phyloP scores from a whole-genome alignment of 2,113 vertebrate genomes.

The Psittacara wagleri region DNA sequence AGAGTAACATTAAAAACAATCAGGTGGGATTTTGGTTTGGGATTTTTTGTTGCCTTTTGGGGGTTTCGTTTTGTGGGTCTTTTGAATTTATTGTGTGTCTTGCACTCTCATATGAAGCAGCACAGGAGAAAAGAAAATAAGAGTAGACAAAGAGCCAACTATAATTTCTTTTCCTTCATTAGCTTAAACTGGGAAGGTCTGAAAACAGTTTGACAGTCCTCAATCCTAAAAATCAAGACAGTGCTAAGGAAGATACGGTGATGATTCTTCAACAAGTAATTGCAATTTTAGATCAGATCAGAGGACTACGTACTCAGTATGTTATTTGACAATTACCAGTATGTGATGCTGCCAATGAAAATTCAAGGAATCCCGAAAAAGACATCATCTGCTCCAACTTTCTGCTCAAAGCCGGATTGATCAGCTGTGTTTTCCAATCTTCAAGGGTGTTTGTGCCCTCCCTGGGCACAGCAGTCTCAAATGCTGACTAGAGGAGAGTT shows the following conservation, averaged over 20 bases:
- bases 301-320: not conserved
- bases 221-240: not conserved
- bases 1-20: not conserved
- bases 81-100: not conserved
- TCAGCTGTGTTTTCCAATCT: not conserved
- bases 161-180: not conserved
- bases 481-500: not conserved
- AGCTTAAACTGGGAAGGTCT: not conserved
- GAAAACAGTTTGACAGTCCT: not conserved
- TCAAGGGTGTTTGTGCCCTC: not conserved
- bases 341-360: not conserved
- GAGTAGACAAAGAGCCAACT: not conserved
- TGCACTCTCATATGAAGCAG: not conserved
- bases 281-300: not conserved
- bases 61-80: not conserved
- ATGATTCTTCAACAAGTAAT: not conserved
- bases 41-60: not conserved
- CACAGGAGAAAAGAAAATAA: not conserved
- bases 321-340: not conserved
- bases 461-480: not conserved
- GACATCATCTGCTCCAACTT: not conserved
- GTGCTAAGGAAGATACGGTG: not conserved
- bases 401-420: not conserved
- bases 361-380: not conserved
- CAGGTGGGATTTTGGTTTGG: not conserved